Percentiles rank a stretch among this genome's conserved stretches.
These are phyloP conservation scores for Lasioglossum vierecki DNA, from an alignment of 2,888 invertebrate genomes.

Conservation along the genomic window DNA sequence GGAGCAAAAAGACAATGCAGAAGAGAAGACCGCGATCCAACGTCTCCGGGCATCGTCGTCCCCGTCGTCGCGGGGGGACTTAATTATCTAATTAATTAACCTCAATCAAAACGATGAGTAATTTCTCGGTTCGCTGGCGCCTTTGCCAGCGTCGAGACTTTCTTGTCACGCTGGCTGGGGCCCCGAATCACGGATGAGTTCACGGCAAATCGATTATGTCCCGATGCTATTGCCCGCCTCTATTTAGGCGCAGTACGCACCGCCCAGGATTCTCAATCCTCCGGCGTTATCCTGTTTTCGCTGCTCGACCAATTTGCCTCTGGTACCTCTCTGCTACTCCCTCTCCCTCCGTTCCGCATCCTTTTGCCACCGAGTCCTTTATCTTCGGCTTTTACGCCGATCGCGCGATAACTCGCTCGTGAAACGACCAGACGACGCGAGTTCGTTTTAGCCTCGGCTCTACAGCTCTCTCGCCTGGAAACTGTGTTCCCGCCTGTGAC, in stretches of 20 bases:
- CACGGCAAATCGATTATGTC: slow-evolving; percentile 83
- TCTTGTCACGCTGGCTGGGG: slow-evolving; percentile 82
- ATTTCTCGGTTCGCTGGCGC: slow-evolving; percentile 84
- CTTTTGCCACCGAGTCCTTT: slow-evolving; percentile 50
- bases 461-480: slow-evolving; percentile 48
- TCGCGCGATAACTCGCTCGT: slow-evolving; percentile 69
- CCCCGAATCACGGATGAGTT: slow-evolving; percentile 83
- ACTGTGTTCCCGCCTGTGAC: slow-evolving; percentile 27
- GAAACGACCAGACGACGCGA: slow-evolving; percentile 64
- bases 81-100: slow-evolving; percentile 85
- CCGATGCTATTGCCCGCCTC: slow-evolving; percentile 71
- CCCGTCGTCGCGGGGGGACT: slow-evolving; percentile 71
- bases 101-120: slow-evolving; percentile 84
- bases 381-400: slow-evolving; percentile 67
- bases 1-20: background rate
- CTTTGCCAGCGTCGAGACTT: slow-evolving; percentile 81
- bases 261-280: slow-evolving; percentile 65
- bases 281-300: slow-evolving; percentile 72
- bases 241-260: slow-evolving; percentile 44
- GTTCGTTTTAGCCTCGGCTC: slow-evolving; percentile 40
- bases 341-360: background rate
- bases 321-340: background rate
- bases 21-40: slow-evolving; percentile 28
- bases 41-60: slow-evolving; percentile 39
- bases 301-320: slow-evolving; percentile 67